Percentiles rank a stretch among this genome's conserved stretches.
Conservation (phyloP, 2,888 invertebrate genomes). For the Spatulosminthurus flaviceps region DNA sequence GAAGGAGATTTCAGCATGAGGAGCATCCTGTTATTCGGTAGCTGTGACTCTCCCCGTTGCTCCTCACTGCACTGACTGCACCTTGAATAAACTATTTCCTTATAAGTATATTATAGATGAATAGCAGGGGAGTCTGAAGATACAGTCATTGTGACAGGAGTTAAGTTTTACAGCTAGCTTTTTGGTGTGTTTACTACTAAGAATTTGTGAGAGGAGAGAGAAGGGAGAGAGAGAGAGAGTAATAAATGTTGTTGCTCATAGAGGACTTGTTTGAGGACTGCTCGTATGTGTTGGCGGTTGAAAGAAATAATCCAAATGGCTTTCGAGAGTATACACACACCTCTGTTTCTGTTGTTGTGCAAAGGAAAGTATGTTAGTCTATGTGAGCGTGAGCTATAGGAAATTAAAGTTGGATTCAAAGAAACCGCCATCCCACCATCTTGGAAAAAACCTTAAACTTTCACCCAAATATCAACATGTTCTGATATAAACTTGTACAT, state of each 20-base stretch:
- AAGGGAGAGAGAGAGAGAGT: neutral
- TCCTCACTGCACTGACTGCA: too few species aligned
- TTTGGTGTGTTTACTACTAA: too few species aligned
- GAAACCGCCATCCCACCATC: conserved; percentile 45
- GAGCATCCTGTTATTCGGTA: neutral
- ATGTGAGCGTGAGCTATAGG: neutral
- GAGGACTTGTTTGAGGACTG: conserved; percentile 24
- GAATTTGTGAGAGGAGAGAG: neutral
- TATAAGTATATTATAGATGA: too few species aligned
- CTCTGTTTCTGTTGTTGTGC: neutral
- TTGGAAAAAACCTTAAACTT: conserved; percentile 45
- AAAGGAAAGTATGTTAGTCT: neutral
- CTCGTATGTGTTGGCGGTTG: conserved; percentile 16
- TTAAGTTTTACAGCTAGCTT: too few species aligned
- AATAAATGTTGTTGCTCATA: conserved; percentile 33
- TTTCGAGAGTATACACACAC: neutral
- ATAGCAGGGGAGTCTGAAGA: too few species aligned
- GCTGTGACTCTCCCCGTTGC: too few species aligned
- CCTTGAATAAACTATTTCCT: too few species aligned
- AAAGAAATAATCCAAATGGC: conserved; percentile 14
- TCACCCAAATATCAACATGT: conserved; percentile 36
- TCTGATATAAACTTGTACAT: conserved; percentile 30
- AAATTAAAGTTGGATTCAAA: conserved; percentile 21
- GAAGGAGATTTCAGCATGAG: neutral
- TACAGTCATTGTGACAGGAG: too few species aligned